Percentiles rank a stretch among this genome's conserved stretches.
These are phyloP conservation scores for Pseudorasbora parva DNA, from an alignment of 2,113 vertebrate genomes.

Conservation along the genomic window DNA sequence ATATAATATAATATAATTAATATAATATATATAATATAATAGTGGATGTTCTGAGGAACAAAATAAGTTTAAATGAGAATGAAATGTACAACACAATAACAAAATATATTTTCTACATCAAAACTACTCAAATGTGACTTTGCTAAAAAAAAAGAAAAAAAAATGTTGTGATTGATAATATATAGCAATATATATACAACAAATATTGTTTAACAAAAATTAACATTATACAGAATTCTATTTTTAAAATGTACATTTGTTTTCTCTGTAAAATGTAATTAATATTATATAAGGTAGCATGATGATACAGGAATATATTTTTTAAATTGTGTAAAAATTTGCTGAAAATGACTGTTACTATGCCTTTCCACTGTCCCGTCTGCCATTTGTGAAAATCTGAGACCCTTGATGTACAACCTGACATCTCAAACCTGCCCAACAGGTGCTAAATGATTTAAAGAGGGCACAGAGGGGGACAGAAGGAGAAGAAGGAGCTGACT, in stretches of 20 bases:
- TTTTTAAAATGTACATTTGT: neutral
- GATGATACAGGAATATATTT: neutral
- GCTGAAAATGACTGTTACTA: neutral
- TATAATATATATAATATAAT: neutral
- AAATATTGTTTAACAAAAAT: neutral
- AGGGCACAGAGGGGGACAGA: neutral
- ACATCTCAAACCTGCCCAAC: constrained; percentile 11
- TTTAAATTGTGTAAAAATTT: neutral
- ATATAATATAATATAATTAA: too few relatives aligned
- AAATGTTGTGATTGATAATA: neutral
- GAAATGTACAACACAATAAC: neutral
- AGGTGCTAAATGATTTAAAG: constrained; percentile 11
- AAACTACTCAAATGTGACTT: neutral
- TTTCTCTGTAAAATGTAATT: neutral
- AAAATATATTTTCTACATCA: neutral
- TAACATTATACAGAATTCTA: neutral
- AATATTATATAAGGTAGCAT: neutral
- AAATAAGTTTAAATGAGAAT: neutral
- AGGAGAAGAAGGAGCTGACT: neutral
- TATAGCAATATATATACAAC: too few relatives aligned
- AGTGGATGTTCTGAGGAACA: neutral
- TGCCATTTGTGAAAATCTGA: constrained; percentile 18
- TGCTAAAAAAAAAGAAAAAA: neutral
- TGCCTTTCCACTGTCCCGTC: neutral
- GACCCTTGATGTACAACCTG: constrained; percentile 14